Evolutionary conservation across 2,113 vertebrate species (phyloP).

Genomic region (Cisticola juncidis): DNA sequence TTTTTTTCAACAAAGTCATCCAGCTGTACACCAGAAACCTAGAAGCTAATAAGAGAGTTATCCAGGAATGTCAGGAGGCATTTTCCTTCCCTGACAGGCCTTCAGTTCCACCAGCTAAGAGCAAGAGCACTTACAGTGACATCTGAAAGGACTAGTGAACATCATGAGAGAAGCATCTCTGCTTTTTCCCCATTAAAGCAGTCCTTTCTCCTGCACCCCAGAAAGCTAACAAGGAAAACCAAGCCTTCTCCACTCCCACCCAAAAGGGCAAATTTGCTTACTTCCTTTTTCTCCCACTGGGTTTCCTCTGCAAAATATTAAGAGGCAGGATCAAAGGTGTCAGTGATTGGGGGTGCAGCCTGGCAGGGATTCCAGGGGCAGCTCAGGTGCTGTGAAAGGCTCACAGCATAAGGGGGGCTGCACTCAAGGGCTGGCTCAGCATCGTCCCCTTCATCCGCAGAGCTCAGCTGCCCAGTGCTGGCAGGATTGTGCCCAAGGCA

Average conservation of each 20-base stretch:
- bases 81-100: constrained; percentile 58
- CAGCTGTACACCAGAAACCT: not conserved
- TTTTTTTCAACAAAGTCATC: constrained; percentile 49
- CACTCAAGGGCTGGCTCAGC: not conserved
- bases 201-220: not conserved
- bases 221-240: constrained; percentile 22
- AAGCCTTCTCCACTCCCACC: not conserved
- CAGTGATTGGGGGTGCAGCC: not conserved
- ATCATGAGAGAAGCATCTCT: not conserved
- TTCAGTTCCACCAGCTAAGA: constrained; percentile 56
- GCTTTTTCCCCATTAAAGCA: not conserved
- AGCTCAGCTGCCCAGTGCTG: not conserved
- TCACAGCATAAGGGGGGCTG: not conserved
- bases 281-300: not conserved
- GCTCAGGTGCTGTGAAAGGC: not conserved
- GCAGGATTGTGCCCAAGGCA: not conserved
- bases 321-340: not conserved
- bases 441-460: not conserved
- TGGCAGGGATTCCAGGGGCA: not conserved
- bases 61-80: constrained; percentile 43
- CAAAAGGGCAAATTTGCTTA: not conserved
- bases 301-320: not conserved
- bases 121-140: constrained; percentile 53
- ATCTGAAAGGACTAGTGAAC: constrained; percentile 61
- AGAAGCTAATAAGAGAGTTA: constrained; percentile 45